These are phyloP conservation scores for Rhinoraja longicauda DNA, from an alignment of 2,797 vertebrate genomes.

Conservation along the genomic window DNA sequence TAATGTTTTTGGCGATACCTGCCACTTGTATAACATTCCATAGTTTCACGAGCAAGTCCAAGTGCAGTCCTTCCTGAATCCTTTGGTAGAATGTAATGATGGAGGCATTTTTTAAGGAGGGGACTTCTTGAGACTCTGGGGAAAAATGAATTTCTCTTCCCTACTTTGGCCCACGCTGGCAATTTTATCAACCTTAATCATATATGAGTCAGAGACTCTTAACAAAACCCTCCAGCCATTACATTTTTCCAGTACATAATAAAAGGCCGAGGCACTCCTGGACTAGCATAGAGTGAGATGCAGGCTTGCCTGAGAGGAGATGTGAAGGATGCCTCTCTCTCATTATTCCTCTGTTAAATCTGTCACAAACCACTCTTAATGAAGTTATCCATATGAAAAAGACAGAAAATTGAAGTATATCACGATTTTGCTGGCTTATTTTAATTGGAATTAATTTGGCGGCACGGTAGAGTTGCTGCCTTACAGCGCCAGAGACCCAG, in stretches of 20 bases:
- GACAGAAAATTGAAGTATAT: background rate
- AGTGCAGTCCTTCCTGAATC: background rate
- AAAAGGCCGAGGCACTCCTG: background rate
- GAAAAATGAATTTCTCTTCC: background rate
- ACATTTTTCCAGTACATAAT: slow-evolving; percentile 31
- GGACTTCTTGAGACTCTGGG: background rate
- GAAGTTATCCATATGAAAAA: slow-evolving; percentile 1
- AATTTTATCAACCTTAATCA: slow-evolving; percentile 21
- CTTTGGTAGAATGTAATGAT: background rate
- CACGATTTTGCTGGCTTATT: background rate
- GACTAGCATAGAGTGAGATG: background rate
- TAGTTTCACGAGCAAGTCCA: background rate
- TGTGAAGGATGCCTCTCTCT: background rate
- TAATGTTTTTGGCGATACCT: background rate
- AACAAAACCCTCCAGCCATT: slow-evolving; percentile 8
- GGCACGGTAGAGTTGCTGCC: no score
- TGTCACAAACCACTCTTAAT: background rate
- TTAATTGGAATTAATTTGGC: no score
- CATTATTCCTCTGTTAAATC: background rate
- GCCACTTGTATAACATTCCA: background rate
- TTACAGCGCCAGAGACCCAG: no score
- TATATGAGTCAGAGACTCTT: slow-evolving; percentile 36
- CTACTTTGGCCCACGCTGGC: background rate
- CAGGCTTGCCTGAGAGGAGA: background rate
- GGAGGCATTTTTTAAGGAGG: background rate